Conservation (phyloP, 2,113 vertebrate genomes). For the Amia ocellicauda region DNA sequence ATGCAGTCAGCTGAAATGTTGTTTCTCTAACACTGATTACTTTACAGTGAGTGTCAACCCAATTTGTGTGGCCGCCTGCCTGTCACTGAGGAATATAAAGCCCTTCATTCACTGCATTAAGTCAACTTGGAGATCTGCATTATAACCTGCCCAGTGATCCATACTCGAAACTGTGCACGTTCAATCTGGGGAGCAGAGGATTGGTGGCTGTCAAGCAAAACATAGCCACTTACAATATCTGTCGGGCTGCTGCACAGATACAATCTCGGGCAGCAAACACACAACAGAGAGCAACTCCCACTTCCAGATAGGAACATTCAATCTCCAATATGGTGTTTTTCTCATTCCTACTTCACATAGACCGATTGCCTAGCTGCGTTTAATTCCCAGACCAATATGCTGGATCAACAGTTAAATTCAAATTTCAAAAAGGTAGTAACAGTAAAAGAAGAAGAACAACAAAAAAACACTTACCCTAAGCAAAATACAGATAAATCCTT, state of each 20-base stretch:
- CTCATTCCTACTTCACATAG: constrained; percentile 12
- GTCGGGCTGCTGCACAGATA: constrained; percentile 13
- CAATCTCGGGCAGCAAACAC: constrained; percentile 13
- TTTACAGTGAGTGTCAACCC: constrained; percentile 3
- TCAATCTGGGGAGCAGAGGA: neutral
- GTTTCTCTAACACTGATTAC: neutral
- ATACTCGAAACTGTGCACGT: neutral
- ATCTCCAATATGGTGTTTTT: constrained; percentile 22
- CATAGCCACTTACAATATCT: neutral
- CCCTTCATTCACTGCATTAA: neutral
- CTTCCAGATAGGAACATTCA: constrained; percentile 34
- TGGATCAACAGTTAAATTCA: constrained; percentile 13
- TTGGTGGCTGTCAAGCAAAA: neutral
- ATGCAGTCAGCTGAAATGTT: constrained; percentile 1
- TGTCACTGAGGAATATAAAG: neutral
- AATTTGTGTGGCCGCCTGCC: neutral
- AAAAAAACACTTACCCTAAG: constrained; percentile 5
- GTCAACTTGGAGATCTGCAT: constrained; percentile 5
- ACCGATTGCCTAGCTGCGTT: constrained; percentile 17
- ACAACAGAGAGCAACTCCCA: constrained; percentile 40
- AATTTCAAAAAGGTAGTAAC: no score
- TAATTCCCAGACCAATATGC: constrained; percentile 25
- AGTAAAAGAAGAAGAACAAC: neutral
- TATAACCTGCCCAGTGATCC: neutral
- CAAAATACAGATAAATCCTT: constrained; percentile 27